Conservation (phyloP, 2,113 vertebrate species). For the Grallaria varia region DNA sequence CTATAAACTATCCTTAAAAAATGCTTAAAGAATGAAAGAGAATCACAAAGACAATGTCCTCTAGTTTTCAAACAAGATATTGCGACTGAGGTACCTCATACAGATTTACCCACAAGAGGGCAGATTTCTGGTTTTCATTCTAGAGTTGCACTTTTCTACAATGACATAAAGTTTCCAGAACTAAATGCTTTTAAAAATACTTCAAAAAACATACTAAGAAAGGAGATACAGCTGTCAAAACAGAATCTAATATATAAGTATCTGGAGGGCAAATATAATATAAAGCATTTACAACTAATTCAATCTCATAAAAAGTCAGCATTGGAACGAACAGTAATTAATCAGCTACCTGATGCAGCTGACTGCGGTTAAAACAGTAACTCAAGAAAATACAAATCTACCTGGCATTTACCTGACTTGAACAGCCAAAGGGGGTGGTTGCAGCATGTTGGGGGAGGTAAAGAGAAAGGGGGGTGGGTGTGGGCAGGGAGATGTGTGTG, state of each 20-base stretch:
- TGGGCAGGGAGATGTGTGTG: not conserved
- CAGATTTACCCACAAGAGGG: slow-evolving; percentile 33
- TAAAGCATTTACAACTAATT: not conserved
- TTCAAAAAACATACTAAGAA: not conserved
- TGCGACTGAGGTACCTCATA: not conserved
- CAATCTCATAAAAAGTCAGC: not conserved
- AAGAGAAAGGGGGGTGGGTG: accelerated
- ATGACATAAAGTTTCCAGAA: not conserved
- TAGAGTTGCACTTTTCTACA: not conserved
- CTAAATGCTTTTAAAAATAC: not conserved
- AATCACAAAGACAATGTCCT: not conserved
- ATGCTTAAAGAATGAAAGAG: not conserved
- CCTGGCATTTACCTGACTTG: not conserved
- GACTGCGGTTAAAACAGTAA: not conserved
- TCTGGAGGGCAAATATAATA: not conserved
- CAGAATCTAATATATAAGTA: not conserved
- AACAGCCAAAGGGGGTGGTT: not conserved
- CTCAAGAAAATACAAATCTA: not conserved
- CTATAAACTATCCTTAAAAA: not conserved
- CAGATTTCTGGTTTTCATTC: not conserved
- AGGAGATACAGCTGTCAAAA: not conserved
- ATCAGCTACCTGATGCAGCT: not conserved
- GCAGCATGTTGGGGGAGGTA: not conserved
- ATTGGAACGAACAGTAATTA: not conserved
- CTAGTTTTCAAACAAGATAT: not conserved